Percentiles rank a stretch among this genome's conserved stretches.
phyloP scores from a whole-genome alignment of 2,797 vertebrate species.

The Taeniopygia guttata region DNA sequence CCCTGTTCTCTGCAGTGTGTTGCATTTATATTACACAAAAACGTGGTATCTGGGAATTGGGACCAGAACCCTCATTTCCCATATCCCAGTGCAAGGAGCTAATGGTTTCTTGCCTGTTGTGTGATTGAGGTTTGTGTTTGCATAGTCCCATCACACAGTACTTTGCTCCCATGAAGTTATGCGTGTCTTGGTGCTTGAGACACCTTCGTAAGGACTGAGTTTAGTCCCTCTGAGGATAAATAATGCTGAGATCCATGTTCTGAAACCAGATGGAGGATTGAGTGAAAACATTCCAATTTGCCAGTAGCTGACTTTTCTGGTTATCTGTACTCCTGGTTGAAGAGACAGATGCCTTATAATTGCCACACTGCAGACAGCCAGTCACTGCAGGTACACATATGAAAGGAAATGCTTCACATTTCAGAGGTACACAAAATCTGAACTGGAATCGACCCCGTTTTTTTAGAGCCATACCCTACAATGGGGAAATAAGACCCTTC shows the following conservation, averaged over 20 bases:
- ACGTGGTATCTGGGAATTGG: background rate
- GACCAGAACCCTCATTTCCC: background rate
- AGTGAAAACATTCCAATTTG: background rate
- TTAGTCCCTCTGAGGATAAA: background rate
- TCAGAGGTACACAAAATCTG: background rate
- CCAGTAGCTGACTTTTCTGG: background rate
- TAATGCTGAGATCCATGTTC: background rate
- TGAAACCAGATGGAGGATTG: background rate
- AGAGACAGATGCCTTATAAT: background rate
- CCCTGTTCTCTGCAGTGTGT: background rate
- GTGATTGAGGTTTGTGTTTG: rapidly evolving
- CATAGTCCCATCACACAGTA: background rate
- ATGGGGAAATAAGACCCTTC: background rate
- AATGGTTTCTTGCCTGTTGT: background rate
- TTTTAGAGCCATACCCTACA: background rate
- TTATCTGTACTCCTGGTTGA: background rate
- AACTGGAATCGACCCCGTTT: background rate
- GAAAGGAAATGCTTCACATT: background rate
- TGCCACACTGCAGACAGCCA: rapidly evolving
- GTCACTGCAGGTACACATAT: background rate
- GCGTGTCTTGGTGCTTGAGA: background rate
- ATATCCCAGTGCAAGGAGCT: background rate
- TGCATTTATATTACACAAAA: background rate
- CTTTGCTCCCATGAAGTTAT: background rate
- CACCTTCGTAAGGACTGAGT: background rate